Evolutionary conservation across 2,888 invertebrate genomes (phyloP).

Genomic region (Ametastegia equiseti): DNA sequence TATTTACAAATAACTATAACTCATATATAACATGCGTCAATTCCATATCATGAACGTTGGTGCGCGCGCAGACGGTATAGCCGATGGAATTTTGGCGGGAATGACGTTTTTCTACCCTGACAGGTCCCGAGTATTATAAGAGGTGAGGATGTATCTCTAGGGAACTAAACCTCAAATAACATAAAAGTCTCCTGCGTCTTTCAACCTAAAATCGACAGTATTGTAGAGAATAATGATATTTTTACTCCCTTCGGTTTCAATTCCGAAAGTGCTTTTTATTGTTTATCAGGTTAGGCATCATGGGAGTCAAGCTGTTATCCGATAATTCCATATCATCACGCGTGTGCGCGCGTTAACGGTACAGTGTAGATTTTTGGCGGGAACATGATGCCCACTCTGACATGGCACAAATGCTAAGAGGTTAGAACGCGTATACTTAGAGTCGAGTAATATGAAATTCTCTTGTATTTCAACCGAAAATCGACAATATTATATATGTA

Average conservation of each 20-base stretch:
- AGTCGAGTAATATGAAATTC: no score
- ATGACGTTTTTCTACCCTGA: no score
- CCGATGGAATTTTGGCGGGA: background rate
- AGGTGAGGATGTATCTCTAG: background rate
- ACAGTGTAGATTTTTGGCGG: no score
- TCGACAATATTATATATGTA: no score
- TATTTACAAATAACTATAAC: no score
- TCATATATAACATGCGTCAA: no score
- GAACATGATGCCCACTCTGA: no score
- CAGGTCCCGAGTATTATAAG: background rate
- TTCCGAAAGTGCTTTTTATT: conserved; percentile 4
- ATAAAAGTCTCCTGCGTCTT: background rate
- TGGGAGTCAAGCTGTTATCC: conserved; percentile 4
- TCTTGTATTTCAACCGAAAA: no score
- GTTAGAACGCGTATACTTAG: no score
- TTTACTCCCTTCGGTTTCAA: background rate
- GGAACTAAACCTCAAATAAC: background rate
- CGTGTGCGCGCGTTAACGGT: no score
- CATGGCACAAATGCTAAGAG: no score
- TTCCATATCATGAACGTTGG: background rate
- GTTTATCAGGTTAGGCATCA: background rate
- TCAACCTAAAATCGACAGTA: background rate
- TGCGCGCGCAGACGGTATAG: background rate
- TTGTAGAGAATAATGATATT: background rate
- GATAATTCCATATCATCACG: no score